Percentiles rank a stretch among this genome's conserved stretches.
Conservation (phyloP, 2,113 vertebrate genomes). For the Empidonax traillii region DNA sequence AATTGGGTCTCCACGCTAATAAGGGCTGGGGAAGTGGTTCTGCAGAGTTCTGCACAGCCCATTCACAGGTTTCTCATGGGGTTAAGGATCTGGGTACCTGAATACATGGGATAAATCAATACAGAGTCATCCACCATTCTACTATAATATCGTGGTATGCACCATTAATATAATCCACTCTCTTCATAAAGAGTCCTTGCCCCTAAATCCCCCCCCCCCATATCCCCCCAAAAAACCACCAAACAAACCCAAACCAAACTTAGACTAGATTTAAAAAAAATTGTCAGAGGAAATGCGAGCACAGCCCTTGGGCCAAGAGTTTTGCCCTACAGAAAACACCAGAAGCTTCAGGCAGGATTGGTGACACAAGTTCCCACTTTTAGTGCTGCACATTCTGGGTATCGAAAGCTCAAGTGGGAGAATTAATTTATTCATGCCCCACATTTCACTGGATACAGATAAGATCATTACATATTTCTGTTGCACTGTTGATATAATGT, state of each 20-base stretch:
- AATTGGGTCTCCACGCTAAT: rapidly evolving
- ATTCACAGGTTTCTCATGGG: rapidly evolving
- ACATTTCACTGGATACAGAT: background rate
- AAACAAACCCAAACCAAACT: rapidly evolving
- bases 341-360: background rate
- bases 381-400: background rate
- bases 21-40: background rate
- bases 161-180: background rate
- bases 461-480: background rate
- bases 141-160: background rate
- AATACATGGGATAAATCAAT: background rate
- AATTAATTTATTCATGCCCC: background rate
- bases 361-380: rapidly evolving
- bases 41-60: background rate
- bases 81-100: background rate
- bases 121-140: background rate
- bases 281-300: background rate
- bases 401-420: background rate
- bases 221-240: no score
- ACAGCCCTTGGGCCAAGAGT: rapidly evolving
- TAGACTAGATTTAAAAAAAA: background rate
- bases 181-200: background rate
- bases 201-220: no score
- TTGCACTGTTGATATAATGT: background rate
- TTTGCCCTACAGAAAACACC: background rate